Evolutionary conservation across 2,888 invertebrate genomes (phyloP), one percentile per base, ranked within the genome.

Genomic region (Drosophila peninsularis): DNA sequence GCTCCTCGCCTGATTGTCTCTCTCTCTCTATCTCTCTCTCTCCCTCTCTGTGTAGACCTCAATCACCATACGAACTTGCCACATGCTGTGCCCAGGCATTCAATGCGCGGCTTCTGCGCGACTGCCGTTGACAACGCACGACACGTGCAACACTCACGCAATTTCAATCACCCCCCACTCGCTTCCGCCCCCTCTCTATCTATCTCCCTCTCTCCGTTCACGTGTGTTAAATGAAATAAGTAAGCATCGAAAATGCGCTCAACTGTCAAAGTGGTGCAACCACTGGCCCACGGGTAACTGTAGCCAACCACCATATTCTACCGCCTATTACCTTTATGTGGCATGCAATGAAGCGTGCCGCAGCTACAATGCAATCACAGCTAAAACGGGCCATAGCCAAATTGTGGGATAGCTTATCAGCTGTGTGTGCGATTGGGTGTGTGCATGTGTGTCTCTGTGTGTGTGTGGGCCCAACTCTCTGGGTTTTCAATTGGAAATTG

Each of bases 121-220:
- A 68, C 78, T 77, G 78, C 61, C 66, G 74, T 74, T 84, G 83
- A 86, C 75, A 80, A 69, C 78, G 42, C 42, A 70, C 69, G 80
- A 78, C 84, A 84, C 84, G 87, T 84, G 84, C 84, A 84, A 78
- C 82, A 84, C 82, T 81, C 87, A 83, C 87, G 87, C 81, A 74
- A 85, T 78, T 78, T 70, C 47, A 52, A 64, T 56, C 62, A 27
- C 19, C 10, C 10, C 41, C 34, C 54, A 19, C n/a, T 17, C 54
- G 19, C 30, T 21, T 10, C 32, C 27, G 7, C 21, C n/a, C 14
- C 27, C 19, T 21, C 11, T 17, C 21, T n/a, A 7, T 21, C 42
- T 7, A 6, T 6, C 19, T 39, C 17, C 10, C 32, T n/a, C 13
- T 19, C 21, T 17, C 21, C 14, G 34, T 11, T 49, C 37, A 53